Conservation (phyloP, 2,888 invertebrate genomes). For the Drosophila ezoana region DNA sequence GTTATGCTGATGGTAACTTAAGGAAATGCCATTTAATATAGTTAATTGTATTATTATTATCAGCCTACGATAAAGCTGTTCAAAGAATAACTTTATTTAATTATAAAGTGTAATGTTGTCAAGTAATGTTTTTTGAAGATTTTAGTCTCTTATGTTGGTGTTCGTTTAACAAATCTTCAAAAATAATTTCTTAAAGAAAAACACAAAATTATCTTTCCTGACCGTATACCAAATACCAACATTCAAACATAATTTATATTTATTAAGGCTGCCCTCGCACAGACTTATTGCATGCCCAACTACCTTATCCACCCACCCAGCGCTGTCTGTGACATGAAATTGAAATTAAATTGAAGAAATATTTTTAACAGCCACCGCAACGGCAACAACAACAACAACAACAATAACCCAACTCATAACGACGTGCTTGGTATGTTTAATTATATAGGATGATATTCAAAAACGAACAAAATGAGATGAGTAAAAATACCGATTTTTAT, state of each 20-base stretch:
- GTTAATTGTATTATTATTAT: background rate
- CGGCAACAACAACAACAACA: conserved; percentile 16
- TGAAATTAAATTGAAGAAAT: conserved; percentile 73
- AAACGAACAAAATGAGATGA: conserved; percentile 59
- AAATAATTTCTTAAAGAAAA: no score
- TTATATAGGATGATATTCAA: conserved; percentile 80
- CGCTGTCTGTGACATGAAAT: conserved; percentile 76
- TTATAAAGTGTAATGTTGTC: no score
- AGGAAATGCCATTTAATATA: background rate
- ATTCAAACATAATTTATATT: background rate
- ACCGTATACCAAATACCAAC: no score
- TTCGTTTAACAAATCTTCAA: no score
- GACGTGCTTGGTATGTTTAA: conserved; percentile 77
- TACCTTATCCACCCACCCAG: conserved; percentile 42
- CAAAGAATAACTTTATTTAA: no score
- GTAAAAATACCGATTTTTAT: conserved; percentile 70
- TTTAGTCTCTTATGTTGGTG: no score
- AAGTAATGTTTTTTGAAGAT: no score
- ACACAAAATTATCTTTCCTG: no score
- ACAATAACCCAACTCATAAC: conserved; percentile 51
- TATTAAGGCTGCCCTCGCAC: conserved; percentile 11
- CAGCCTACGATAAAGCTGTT: no score
- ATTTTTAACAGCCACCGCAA: conserved; percentile 31
- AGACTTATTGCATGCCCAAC: conserved; percentile 11
- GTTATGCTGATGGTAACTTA: background rate